Percentiles rank a stretch among this genome's conserved stretches.
phyloP scores from a whole-genome alignment of 2,113 vertebrate genomes.

The Dolichallabes microphthalmus region DNA sequence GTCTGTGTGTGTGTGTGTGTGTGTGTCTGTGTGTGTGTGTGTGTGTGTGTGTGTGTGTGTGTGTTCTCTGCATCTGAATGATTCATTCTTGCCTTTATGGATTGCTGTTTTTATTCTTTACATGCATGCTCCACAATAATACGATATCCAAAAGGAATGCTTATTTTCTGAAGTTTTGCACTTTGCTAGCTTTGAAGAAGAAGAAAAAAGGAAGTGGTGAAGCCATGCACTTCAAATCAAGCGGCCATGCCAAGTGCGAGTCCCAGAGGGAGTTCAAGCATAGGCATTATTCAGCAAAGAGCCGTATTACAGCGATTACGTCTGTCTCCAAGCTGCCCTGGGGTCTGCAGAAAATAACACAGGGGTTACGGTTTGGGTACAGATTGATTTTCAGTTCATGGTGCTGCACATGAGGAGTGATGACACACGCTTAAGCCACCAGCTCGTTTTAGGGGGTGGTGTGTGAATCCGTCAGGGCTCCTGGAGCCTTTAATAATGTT shows the following conservation, averaged over 20 bases:
- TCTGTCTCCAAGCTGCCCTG: background rate
- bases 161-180: background rate
- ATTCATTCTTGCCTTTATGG: background rate
- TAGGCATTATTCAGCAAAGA: conserved; percentile 1
- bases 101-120: background rate
- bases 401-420: background rate
- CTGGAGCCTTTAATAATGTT: conserved; percentile 20
- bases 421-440: background rate
- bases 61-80: background rate
- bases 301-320: background rate
- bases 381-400: background rate
- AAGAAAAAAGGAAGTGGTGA: background rate
- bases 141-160: too few relatives aligned
- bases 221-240: conserved; percentile 11
- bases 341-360: background rate
- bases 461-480: conserved; percentile 6
- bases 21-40: too few relatives aligned
- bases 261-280: background rate
- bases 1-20: too few relatives aligned
- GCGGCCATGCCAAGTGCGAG: conserved; percentile 9
- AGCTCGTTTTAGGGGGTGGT: background rate
- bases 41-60: too few relatives aligned
- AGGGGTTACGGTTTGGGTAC: background rate
- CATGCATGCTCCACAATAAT: background rate
- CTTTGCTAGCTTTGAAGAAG: background rate